phyloP scores from a whole-genome alignment of 2,888 invertebrate genomes.

The Onthophagus sagittarius region DNA sequence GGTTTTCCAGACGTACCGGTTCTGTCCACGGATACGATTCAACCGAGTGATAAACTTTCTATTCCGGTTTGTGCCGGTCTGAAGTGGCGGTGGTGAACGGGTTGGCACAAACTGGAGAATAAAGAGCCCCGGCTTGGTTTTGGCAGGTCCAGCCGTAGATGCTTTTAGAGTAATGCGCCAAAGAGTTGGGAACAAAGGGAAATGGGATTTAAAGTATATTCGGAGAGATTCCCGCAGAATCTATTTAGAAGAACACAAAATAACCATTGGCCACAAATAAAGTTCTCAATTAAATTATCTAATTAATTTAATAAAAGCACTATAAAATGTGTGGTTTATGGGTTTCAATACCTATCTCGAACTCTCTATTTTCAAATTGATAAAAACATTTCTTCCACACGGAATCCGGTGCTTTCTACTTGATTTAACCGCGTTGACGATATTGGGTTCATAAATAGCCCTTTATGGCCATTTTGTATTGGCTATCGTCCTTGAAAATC shows the following conservation, averaged over 20 bases:
- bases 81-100: not conserved
- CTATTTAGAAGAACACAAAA: not conserved
- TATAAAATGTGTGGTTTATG: not conserved
- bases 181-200: not conserved
- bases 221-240: not conserved
- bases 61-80: not conserved
- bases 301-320: too few species aligned
- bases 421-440: not conserved
- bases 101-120: not conserved
- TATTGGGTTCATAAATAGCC: not conserved
- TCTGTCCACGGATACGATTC: not conserved
- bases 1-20: not conserved
- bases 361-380: not conserved
- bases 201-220: not conserved
- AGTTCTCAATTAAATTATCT: too few species aligned
- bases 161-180: not conserved
- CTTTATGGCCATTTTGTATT: not conserved
- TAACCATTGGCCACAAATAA: too few species aligned
- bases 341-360: not conserved
- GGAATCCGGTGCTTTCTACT: not conserved
- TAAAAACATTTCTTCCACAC: not conserved
- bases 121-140: not conserved
- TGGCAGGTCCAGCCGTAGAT: not conserved
- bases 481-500: not conserved
- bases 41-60: not conserved